Evolutionary conservation across 1,140 invertebrate genomes (phyloP).

Genomic region (Cotesia chilonis): DNA sequence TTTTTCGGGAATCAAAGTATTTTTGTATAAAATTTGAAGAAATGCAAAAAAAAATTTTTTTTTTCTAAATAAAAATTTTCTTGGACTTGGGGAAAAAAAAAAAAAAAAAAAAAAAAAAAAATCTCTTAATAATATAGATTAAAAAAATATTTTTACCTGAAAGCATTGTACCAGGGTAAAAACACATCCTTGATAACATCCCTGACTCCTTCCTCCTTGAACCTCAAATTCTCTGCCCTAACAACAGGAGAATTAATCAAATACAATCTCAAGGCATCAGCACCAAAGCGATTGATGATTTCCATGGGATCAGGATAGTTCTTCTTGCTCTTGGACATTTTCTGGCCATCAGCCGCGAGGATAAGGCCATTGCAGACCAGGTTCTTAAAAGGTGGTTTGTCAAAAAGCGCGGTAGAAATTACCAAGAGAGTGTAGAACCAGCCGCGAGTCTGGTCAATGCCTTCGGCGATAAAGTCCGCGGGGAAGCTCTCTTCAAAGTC

Average conservation of each 20-base stretch:
- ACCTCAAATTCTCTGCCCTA: slow-evolving; percentile 93
- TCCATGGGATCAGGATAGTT: slow-evolving; percentile 98
- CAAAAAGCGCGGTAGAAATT: slow-evolving; percentile 95
- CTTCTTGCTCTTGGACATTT: slow-evolving; percentile 99
- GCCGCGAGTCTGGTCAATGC: slow-evolving; percentile 98
- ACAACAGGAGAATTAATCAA: slow-evolving; percentile 99
- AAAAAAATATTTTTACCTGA: slow-evolving; percentile 64
- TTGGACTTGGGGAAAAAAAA: no score
- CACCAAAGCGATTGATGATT: slow-evolving; percentile 93
- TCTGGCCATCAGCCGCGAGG: slow-evolving; percentile 95
- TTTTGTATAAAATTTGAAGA: no score
- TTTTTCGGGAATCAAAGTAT: no score
- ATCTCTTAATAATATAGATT: no score
- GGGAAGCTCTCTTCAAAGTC: slow-evolving; percentile 95
- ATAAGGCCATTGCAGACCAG: slow-evolving; percentile 96
- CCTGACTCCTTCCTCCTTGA: slow-evolving; percentile 96
- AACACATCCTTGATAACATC: slow-evolving; percentile 98
- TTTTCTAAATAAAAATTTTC: no score
- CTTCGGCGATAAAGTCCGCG: slow-evolving; percentile 99
- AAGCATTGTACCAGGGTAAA: slow-evolving; percentile 99
- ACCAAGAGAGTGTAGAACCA: slow-evolving; percentile 99
- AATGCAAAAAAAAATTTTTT: no score
- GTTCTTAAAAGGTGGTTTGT: slow-evolving; percentile 97
- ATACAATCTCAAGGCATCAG: slow-evolving; percentile 95
- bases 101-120: no score